Base-by-base conservation (phyloP, 1,140 invertebrate genomes). In the Conopomorpha cramerella region DNA sequence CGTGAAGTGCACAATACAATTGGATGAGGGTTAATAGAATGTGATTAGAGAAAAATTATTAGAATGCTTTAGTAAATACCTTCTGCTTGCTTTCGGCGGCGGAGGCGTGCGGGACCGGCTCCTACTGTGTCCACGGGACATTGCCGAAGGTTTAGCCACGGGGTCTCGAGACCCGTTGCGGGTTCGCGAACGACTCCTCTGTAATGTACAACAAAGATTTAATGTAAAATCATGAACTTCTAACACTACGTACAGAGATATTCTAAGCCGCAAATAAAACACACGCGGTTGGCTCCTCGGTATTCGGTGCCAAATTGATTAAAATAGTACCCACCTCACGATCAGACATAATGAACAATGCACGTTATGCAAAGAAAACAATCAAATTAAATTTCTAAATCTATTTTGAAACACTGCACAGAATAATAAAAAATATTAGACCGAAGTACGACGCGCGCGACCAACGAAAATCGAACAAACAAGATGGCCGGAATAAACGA, bases 271-370 rank as follows among this genome's bases (percentile, higher is more conserved):
- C 44, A 43, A 43, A 60, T 64, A 63, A 59, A 59, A 55, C 53
- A 50, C 61, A 61, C 50, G 62, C 51, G 55, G 56, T 44, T 39
- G 43, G 40, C 49, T 41, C 43, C 34, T 39, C 38, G 31, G 38
- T 30, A 41, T 47, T 43, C 38, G 17, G 41, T 29, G 18, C 36
- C 37, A 30, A 38, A 30, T 34, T 42, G 49, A 46, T 59, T 63
- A 70, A 55, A 54, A 59, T 64, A 71, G 53, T 72, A 78, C 76
- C 76, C n/a, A n/a, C n/a, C n/a, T 78, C 76, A 54, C 70, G 60
- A 59, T 78, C 76, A 41, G 76, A 78, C 76, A 78, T 78, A 40
- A 43, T 45, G 53, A 43, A 29, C 45, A 45, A 42, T 43, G 37
- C 41, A 50, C 55, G 51, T 37, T 38, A 52, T 51, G 46, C 38